Evolutionary conservation across 2,888 invertebrate species (phyloP).

Genomic region (Biston stratarius): DNA sequence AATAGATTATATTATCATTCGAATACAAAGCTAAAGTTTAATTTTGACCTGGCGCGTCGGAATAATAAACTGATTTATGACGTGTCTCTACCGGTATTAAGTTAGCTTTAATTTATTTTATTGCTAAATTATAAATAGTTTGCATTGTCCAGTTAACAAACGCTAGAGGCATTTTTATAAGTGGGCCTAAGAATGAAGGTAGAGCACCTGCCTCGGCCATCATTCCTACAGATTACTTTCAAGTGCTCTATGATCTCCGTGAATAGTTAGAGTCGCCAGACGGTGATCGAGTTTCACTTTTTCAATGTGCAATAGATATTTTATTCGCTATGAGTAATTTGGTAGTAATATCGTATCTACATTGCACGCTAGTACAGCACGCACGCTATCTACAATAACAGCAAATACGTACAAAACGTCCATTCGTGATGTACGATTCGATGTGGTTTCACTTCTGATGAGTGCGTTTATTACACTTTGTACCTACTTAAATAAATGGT

Average conservation of each 20-base stretch:
- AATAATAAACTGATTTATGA: slow-evolving; percentile 27
- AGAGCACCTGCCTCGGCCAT: slow-evolving; percentile 25
- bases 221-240: slow-evolving; percentile 25
- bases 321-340: slow-evolving; percentile 41
- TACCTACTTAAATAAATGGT: slow-evolving; percentile 7
- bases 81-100: slow-evolving; percentile 27
- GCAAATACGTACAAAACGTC: slow-evolving; percentile 71
- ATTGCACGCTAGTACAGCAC: slow-evolving; percentile 74
- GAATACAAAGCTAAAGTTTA: slow-evolving; percentile 15
- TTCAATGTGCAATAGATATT: slow-evolving; percentile 32
- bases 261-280: slow-evolving; percentile 21
- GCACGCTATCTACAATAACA: slow-evolving; percentile 66
- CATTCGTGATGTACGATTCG: slow-evolving; percentile 78
- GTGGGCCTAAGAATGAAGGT: slow-evolving; percentile 16
- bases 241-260: slow-evolving; percentile 21
- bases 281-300: slow-evolving; percentile 39
- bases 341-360: slow-evolving; percentile 53
- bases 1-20: slow-evolving; percentile 53
- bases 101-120: slow-evolving; percentile 26
- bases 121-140: slow-evolving; percentile 29
- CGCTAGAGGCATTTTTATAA: slow-evolving; percentile 16
- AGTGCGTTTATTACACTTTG: slow-evolving; percentile 47
- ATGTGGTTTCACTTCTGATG: slow-evolving; percentile 82
- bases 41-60: slow-evolving; percentile 16
- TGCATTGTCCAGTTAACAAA: slow-evolving; percentile 29